Evolutionary conservation across 1,140 invertebrate genomes (phyloP).

Genomic region (Drosophila nikananu): DNA sequence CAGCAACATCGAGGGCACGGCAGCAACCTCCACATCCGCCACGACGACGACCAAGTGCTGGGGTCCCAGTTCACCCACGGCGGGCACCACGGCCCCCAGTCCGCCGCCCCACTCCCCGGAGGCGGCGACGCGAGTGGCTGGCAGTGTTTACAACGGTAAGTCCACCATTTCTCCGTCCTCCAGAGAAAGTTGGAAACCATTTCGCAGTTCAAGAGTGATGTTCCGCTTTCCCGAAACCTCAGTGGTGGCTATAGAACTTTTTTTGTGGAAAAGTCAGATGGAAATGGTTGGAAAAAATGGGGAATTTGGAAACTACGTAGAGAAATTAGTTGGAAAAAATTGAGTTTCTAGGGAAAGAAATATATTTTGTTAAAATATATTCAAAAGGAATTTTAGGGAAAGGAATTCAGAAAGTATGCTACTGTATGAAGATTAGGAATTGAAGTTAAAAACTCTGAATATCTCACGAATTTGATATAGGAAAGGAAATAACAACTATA

Average conservation of each 20-base stretch:
- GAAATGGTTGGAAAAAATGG: background rate
- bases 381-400: too few relatives aligned
- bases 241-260: background rate
- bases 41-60: conserved; percentile 87
- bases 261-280: background rate
- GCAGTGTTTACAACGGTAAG: conserved; percentile 89
- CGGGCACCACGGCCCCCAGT: conserved; percentile 90
- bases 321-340: background rate
- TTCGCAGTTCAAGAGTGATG: too few relatives aligned
- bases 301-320: background rate
- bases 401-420: too few relatives aligned
- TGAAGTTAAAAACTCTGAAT: background rate
- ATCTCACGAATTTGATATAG: rapidly evolving
- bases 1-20: conserved; percentile 62
- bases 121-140: conserved; percentile 86
- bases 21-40: conserved; percentile 59
- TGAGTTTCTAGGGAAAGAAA: background rate
- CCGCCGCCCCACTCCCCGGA: conserved; percentile 88
- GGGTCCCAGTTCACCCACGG: conserved; percentile 90
- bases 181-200: background rate
- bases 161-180: conserved; percentile 16
- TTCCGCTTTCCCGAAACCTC: conserved; percentile 14
- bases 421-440: rapidly evolving
- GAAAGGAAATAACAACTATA: too few relatives aligned
- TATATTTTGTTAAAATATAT: background rate